Percentiles rank a stretch among this genome's conserved stretches.
Evolutionary conservation across 2,113 vertebrate genomes (phyloP).

Genomic region (Indicator maculatus): DNA sequence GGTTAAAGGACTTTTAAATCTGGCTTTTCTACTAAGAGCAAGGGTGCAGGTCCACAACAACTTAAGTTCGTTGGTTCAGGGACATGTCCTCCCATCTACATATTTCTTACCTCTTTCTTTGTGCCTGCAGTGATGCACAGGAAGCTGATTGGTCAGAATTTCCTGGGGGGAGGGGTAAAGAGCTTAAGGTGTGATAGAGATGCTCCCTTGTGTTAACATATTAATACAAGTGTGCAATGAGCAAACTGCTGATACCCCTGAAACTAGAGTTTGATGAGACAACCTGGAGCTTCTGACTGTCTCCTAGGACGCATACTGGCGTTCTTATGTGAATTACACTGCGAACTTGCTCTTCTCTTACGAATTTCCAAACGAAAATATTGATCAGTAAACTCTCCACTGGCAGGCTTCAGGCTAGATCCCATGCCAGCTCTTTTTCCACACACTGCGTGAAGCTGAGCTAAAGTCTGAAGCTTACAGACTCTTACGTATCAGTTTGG

Average conservation of each 20-base stretch:
- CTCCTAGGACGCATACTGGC: neutral
- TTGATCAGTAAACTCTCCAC: neutral
- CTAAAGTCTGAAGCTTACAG: neutral
- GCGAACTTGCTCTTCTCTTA: neutral
- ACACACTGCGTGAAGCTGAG: neutral
- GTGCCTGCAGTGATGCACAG: neutral
- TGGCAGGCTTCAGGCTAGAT: neutral
- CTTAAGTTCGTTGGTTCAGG: neutral
- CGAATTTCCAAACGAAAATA: neutral
- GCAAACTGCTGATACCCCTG: neutral
- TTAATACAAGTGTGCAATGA: neutral
- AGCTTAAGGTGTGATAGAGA: neutral
- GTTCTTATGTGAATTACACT: neutral
- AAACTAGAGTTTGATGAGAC: neutral
- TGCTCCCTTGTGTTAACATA: neutral
- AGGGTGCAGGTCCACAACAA: neutral
- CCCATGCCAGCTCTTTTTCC: neutral
- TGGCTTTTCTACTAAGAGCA: neutral
- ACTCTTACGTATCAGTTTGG: neutral
- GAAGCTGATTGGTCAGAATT: slow-evolving; percentile 3
- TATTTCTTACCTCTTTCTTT: neutral
- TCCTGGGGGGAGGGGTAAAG: neutral
- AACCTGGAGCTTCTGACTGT: neutral
- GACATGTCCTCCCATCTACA: neutral
- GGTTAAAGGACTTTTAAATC: neutral